Evolutionary conservation across 2,113 vertebrate species (phyloP), one percentile per base, ranked within the genome.

Genomic region (Eclectus roratus): DNA sequence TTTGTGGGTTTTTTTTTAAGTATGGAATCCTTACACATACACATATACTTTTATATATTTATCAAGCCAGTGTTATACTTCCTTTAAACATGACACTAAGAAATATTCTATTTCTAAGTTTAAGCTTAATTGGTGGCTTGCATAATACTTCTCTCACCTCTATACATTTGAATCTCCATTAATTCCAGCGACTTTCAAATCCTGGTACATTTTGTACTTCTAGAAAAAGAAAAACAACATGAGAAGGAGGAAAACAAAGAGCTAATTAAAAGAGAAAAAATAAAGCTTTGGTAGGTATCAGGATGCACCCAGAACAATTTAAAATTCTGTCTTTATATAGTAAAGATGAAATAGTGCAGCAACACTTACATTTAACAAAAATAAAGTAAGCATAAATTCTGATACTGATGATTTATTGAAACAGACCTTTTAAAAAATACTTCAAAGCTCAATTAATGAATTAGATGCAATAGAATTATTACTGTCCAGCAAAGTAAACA

Each of bases 181-280:
- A 29, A 28, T 70, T 72, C 11, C 41, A 63, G 9, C n/a, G 17
- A 44, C 5, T 87, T 63, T 73, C 7, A 43, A 25, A 53, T 70
- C 4, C 14, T n/a, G 8, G 1, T 64, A 39, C 1, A 78, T 80
- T 83, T 46, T 53, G 5, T 13, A n/a, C 29, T 65, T 61, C 21
- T 71, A 50, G 16, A n/a, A 44, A 84, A 68, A 72, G 2, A 17
- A 78, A 35, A 60, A 19, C 4, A 43, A 11, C 7, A 18, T 0
- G 19, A 46, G 25, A 2, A 31, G 8, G 47, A 27, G 14, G 2
- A 0, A 4, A 4, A 9, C 7, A 5, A 12, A 21, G 6, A 64
- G 2, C 9, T 60, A 47, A 65, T 11, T 25, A n/a, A 50, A 69
- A 10, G 9, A 31, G 23, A 39, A 33, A 41, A 86, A 56, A 13